Base-by-base conservation (phyloP, 2,113 vertebrate species). In the Cyphomyrus discorhynchus region DNA sequence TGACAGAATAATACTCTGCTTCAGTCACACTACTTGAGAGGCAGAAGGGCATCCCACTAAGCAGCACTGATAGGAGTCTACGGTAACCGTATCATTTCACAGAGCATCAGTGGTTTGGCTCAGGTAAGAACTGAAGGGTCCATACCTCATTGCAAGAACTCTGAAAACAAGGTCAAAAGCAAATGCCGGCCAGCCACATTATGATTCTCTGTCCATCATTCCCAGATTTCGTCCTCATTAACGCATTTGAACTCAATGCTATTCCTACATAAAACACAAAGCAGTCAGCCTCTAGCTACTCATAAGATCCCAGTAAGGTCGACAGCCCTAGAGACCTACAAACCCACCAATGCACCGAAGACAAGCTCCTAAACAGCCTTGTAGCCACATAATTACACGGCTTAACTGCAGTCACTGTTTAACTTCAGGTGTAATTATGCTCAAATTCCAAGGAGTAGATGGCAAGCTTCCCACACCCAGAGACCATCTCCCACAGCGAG, bases 331-430 rank as follows among this genome's bases (percentile, higher is more conserved):
- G 74, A 80, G 74, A 39, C 74, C 15, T 39, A 80, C 35, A 80
- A 77, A 39, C 10, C 31, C 5, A 77, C 27, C 70, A 35, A 80
- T 19, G 27, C 66, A 35, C 11, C 1, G 9, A 42, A 42, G 35
- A 21, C 31, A 39, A 80, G 74, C 74, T 19, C 66, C 66, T 56
- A 87, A 87, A 45, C 56, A 47, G 39, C 39, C 87, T 88, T 66
- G 56, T 88, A 66, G 19, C 56, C 31, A 56, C 39, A 87, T 87
- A 35, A 88, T 88, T 88, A 88, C 87, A 11, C 1, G 17, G 53
- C 58, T 66, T 45, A 66, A 88, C 87, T 88, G 52, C 86, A n/a
- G 87, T 88, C 31, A 88, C 86, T 87, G 86, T 58, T 88, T 88
- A 88, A 88, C 87, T 88, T 88, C 19, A 39, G 31, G 87, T 88